These are phyloP conservation scores for Conistra vaccinii DNA, from an alignment of 2,888 invertebrate genomes.

Conservation along the genomic window DNA sequence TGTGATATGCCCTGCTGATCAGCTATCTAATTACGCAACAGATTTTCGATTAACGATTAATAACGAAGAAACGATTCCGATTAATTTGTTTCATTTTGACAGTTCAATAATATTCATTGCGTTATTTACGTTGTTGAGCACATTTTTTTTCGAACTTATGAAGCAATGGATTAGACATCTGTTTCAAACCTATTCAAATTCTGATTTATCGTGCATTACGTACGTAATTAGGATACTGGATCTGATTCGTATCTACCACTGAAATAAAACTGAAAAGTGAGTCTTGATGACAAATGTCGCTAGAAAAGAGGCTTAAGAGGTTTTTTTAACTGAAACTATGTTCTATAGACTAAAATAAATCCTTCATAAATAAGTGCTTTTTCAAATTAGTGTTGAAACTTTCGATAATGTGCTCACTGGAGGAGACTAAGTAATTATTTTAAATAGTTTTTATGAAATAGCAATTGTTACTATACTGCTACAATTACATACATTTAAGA, in stretches of 20 bases:
- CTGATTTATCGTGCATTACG: too few relatives aligned
- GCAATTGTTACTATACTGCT: background rate
- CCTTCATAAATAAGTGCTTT: background rate
- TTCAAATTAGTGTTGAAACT: background rate
- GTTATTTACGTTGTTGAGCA: too few relatives aligned
- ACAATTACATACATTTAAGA: background rate
- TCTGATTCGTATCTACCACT: background rate
- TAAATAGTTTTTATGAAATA: background rate
- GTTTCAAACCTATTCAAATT: too few relatives aligned
- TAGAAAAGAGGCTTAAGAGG: background rate
- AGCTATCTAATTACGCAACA: too few relatives aligned
- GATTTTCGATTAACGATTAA: too few relatives aligned
- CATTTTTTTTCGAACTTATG: too few relatives aligned
- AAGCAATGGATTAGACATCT: too few relatives aligned
- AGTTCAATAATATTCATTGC: too few relatives aligned
- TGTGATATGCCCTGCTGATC: background rate
- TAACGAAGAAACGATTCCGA: too few relatives aligned
- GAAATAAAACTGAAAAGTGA: background rate
- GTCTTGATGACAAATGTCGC: background rate
- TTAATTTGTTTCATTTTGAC: too few relatives aligned
- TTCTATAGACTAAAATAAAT: background rate
- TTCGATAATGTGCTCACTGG: background rate
- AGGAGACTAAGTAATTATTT: background rate
- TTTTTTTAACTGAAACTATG: background rate
- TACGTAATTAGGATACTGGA: too few relatives aligned